Conservation (phyloP, 1,140 invertebrate genomes). For the Eupeodes corollae region DNA sequence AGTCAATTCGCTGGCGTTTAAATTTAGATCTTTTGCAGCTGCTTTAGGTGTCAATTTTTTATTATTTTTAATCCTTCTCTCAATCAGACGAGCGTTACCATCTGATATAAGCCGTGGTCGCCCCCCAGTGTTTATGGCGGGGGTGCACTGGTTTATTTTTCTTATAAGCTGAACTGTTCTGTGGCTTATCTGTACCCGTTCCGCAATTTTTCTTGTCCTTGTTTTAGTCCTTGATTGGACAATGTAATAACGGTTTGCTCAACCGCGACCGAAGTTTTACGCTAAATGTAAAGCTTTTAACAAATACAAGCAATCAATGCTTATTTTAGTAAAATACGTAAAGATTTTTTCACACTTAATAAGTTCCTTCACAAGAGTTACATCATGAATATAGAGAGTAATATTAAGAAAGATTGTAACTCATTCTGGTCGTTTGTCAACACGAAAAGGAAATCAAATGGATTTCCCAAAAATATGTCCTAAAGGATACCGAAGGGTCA, state of each 20-base stretch:
- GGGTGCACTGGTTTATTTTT: background rate
- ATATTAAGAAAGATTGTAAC: too few species aligned
- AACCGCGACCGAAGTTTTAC: background rate
- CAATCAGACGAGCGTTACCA: background rate
- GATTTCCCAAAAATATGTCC: too few species aligned
- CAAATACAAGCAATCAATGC: too few species aligned
- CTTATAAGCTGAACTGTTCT: background rate
- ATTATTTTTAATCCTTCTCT: background rate
- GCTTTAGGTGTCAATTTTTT: background rate
- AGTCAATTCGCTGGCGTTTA: constrained; percentile 7
- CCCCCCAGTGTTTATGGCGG: background rate
- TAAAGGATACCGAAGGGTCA: too few species aligned
- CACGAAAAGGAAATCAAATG: too few species aligned
- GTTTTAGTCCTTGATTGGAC: background rate
- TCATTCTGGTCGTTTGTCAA: too few species aligned
- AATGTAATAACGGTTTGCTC: background rate
- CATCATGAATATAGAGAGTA: too few species aligned
- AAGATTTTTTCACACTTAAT: too few species aligned
- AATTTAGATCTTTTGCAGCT: constrained; percentile 4
- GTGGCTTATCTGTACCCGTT: background rate
- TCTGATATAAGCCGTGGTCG: background rate
- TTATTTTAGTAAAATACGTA: too few species aligned
- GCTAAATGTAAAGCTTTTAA: too few species aligned
- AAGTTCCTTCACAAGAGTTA: too few species aligned
- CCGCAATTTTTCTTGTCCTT: background rate